Evolutionary conservation across 2,797 vertebrate species (phyloP).

Genomic region (Chrosomus eos): DNA sequence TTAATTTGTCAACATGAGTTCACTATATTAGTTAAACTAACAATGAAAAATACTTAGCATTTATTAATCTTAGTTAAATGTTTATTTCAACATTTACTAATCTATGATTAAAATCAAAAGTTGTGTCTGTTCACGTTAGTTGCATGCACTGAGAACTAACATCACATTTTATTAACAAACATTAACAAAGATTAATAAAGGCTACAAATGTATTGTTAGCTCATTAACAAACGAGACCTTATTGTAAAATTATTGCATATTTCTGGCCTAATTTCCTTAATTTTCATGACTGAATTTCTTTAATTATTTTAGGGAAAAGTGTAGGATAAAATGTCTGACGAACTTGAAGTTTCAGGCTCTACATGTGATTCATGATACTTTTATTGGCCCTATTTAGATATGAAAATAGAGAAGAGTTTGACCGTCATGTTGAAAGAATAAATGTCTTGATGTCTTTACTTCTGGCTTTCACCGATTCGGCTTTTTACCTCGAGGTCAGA

Average conservation of each 20-base stretch:
- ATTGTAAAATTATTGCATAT: no score
- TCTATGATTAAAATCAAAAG: not conserved
- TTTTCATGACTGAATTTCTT: no score
- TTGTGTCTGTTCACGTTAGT: no score
- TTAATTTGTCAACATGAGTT: not conserved
- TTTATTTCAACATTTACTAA: not conserved
- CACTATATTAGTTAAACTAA: not conserved
- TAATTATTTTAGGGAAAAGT: no score
- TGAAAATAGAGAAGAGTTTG: no score
- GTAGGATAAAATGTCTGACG: no score
- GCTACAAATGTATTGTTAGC: no score
- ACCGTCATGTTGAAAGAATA: not conserved
- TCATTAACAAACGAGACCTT: not conserved
- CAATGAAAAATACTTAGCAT: not conserved
- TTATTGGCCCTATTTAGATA: no score
- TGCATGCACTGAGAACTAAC: no score
- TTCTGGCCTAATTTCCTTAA: no score
- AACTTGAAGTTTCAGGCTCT: no score
- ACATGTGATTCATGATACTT: no score
- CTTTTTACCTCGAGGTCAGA: not conserved
- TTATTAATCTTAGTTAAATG: not conserved
- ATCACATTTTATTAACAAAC: not conserved
- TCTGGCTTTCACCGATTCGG: not conserved
- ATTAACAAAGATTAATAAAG: not conserved
- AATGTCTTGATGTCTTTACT: not conserved